Conservation (phyloP, 1,140 invertebrate genomes). For the Listronotus oregonensis region DNA sequence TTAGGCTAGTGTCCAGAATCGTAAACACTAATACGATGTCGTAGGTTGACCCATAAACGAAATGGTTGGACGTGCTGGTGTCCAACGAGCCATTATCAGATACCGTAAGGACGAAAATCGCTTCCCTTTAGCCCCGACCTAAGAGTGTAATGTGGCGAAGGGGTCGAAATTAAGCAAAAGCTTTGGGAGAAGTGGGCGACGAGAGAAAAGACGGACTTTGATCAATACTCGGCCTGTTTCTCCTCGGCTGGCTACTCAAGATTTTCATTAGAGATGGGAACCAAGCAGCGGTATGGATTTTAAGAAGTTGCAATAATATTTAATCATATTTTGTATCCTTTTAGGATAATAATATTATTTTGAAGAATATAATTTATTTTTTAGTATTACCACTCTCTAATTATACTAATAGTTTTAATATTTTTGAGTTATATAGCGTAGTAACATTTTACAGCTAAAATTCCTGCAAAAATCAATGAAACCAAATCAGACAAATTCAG, state of each 20-base stretch:
- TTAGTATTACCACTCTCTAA: no score
- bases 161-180: constrained; percentile 52
- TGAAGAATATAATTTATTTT: no score
- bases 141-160: constrained; percentile 54
- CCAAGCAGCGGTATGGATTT: neutral
- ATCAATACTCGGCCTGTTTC: constrained; percentile 47
- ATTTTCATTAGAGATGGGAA: constrained; percentile 36
- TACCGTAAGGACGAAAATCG: constrained; percentile 43
- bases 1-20: constrained; percentile 13
- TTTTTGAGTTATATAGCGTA: no score
- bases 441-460: no score
- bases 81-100: constrained; percentile 42
- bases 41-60: constrained; percentile 49
- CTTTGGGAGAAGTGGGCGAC: constrained; percentile 35
- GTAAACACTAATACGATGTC: constrained; percentile 22
- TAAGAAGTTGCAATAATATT: no score
- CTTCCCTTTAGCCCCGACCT: constrained; percentile 35
- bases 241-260: constrained; percentile 42
- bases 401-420: no score
- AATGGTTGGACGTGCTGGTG: constrained; percentile 41
- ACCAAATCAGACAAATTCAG: no score
- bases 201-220: constrained; percentile 41
- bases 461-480: no score
- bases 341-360: no score
- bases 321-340: no score